These are phyloP conservation scores for Megalopta genalis DNA, from an alignment of 1,140 invertebrate genomes.

Conservation along the genomic window DNA sequence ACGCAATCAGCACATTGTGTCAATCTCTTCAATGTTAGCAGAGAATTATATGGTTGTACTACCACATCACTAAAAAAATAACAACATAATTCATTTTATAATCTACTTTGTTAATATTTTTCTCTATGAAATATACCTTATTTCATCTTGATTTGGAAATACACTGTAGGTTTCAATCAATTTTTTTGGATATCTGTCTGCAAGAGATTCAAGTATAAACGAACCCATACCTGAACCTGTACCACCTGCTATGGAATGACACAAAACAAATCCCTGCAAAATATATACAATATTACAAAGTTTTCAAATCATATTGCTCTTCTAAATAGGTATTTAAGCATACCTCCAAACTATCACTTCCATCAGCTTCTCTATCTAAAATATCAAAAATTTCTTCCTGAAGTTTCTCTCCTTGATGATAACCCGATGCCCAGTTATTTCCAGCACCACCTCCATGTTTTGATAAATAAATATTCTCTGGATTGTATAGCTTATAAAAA, in stretches of 20 bases:
- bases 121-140: conserved; percentile 81
- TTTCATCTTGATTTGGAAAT: conserved; percentile 99
- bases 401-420: conserved; percentile 94
- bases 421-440: conserved; percentile 99
- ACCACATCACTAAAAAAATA: conserved; percentile 92
- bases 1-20: conserved; percentile 98
- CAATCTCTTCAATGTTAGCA: conserved; percentile 96
- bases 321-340: conserved; percentile 1
- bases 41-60: conserved; percentile 99
- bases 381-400: conserved; percentile 99
- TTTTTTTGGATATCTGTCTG: conserved; percentile 98
- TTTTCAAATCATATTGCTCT: not conserved
- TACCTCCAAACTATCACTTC: conserved; percentile 97
- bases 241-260: conserved; percentile 99
- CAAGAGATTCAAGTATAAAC: conserved; percentile 94
- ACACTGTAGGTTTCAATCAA: conserved; percentile 99
- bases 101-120: conserved; percentile 21
- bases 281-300: conserved; percentile 31
- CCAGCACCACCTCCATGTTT: conserved; percentile 99
- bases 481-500: conserved; percentile 91
- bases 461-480: conserved; percentile 98
- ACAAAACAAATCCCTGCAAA: conserved; percentile 96
- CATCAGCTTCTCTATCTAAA: conserved; percentile 98
- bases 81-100: conserved; percentile 22
- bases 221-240: conserved; percentile 99